These are phyloP conservation scores for Pelvicachromis taeniatus DNA, from an alignment of 2,113 vertebrate species.

Conservation along the genomic window DNA sequence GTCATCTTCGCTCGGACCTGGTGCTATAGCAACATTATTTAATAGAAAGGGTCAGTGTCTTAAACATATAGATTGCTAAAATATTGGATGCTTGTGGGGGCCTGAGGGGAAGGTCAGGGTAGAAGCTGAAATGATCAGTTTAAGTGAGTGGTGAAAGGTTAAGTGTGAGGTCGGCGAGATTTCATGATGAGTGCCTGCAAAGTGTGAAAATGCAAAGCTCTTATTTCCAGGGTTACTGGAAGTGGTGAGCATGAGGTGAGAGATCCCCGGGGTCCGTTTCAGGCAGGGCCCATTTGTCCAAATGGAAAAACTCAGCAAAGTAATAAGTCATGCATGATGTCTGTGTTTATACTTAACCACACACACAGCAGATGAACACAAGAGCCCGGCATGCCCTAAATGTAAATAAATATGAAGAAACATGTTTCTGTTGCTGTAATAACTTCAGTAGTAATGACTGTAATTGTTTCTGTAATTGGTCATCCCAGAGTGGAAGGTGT, in stretches of 20 bases:
- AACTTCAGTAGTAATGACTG: constrained; percentile 13
- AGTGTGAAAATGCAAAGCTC: constrained; percentile 8
- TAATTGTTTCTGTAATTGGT: constrained; percentile 13
- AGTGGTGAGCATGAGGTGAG: constrained; percentile 9
- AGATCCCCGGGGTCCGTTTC: constrained; percentile 23
- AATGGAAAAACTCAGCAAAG: constrained; percentile 19
- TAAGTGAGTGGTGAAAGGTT: constrained; percentile 15
- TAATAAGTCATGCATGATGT: constrained; percentile 47
- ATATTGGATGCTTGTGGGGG: background rate
- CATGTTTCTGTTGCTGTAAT: background rate
- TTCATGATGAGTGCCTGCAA: constrained; percentile 20
- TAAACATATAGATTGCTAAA: background rate
- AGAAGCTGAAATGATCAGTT: constrained; percentile 14
- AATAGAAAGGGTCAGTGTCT: background rate
- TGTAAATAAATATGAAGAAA: constrained; percentile 19
- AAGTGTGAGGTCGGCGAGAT: constrained; percentile 7
- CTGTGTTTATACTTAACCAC: constrained; percentile 11
- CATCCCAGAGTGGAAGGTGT: background rate
- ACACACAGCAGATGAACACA: constrained; percentile 14
- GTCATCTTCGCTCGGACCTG: background rate
- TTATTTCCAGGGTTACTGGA: background rate
- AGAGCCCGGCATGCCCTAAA: background rate
- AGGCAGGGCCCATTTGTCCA: constrained; percentile 23
- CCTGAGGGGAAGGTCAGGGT: background rate
- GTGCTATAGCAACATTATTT: background rate